These are phyloP conservation scores for Diarsia dahlii DNA, from an alignment of 2,888 invertebrate species.

Conservation along the genomic window DNA sequence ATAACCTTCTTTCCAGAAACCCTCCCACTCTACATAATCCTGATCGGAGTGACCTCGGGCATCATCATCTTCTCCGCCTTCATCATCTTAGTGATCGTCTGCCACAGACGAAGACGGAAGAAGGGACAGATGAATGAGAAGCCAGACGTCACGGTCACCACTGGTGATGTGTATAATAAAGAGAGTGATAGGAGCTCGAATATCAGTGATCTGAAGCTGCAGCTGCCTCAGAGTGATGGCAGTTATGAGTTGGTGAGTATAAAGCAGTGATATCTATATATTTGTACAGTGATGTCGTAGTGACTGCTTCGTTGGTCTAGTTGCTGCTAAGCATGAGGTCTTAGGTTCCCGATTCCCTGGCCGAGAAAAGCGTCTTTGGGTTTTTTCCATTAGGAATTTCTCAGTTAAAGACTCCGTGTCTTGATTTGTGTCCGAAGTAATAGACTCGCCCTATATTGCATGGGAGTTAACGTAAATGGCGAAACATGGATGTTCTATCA, in stretches of 20 bases:
- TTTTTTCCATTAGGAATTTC: no score
- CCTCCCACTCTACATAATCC: constrained; percentile 95
- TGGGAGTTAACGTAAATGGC: no score
- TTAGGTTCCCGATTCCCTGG: no score
- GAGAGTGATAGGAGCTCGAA: constrained; percentile 97
- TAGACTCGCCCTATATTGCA: no score
- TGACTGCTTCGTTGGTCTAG: no score
- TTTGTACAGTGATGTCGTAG: no score
- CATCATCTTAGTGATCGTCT: constrained; percentile 95
- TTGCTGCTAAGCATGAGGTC: no score
- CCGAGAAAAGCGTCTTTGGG: no score
- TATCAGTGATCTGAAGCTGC: constrained; percentile 97
- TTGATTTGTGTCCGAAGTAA: no score
- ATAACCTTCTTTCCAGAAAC: constrained; percentile 89
- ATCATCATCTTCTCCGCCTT: constrained; percentile 96
- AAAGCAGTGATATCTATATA: no score
- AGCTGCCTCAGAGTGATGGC: constrained; percentile 95
- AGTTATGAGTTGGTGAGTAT: constrained; percentile 91
- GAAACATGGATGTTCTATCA: no score
- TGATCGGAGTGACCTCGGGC: constrained; percentile 96
- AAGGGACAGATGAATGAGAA: constrained; percentile 90
- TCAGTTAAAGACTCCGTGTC: no score
- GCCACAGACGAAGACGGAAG: constrained; percentile 92
- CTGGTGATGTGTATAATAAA: constrained; percentile 90
- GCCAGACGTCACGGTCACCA: constrained; percentile 89